A percentile compares a stretch with the other conserved stretches of the same genome.
These are phyloP conservation scores for Phalacrocorax carbo DNA, from an alignment of 2,113 vertebrate species.

Conservation along the genomic window DNA sequence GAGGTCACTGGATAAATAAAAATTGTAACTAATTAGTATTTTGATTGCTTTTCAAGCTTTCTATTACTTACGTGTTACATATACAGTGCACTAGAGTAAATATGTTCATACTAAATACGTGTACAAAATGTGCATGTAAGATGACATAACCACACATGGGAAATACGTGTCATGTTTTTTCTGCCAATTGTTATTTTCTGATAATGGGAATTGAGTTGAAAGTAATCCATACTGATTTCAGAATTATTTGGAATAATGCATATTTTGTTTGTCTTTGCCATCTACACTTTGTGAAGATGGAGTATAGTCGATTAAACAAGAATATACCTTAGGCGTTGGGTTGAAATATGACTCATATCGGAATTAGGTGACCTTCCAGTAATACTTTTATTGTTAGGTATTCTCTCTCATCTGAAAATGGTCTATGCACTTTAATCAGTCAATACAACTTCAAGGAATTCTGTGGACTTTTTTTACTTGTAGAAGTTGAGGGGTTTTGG, in stretches of 20 bases:
- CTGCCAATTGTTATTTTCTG: not conserved
- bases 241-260: not conserved
- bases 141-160: not conserved
- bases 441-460: not conserved
- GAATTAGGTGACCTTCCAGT: not conserved
- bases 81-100: not conserved
- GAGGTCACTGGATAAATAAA: not conserved
- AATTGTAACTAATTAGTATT: not conserved
- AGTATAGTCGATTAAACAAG: not conserved
- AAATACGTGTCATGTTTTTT: not conserved
- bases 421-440: not conserved
- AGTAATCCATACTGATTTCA: not conserved
- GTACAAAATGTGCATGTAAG: not conserved
- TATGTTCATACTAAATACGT: not conserved
- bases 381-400: not conserved
- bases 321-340: not conserved
- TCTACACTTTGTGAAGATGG: not conserved
- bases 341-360: fast-evolving
- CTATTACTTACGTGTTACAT: not conserved
- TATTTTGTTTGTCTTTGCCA: not conserved
- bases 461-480: not conserved
- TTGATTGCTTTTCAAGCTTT: constrained; percentile 15
- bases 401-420: not conserved
- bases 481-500: not conserved
- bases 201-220: not conserved